Evolutionary conservation across 2,113 vertebrate species (phyloP).

Genomic region (Mus spicilegus): DNA sequence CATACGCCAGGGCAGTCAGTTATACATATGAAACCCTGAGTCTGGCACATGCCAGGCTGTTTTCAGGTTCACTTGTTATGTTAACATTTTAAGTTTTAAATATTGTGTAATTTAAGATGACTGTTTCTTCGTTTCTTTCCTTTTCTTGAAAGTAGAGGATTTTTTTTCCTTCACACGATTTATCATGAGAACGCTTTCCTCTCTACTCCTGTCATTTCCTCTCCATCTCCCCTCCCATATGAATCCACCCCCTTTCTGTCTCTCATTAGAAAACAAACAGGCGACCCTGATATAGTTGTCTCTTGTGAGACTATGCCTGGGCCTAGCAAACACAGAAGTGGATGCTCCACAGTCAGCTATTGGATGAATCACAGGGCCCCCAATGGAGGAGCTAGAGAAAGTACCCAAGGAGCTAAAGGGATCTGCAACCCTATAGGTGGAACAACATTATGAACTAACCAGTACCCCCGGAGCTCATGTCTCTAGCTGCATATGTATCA

Average conservation of each 20-base stretch:
- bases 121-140: not conserved
- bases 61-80: not conserved
- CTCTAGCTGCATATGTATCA: no score
- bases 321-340: no score
- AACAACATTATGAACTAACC: no score
- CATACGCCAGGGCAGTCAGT: not conserved
- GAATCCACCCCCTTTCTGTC: not conserved
- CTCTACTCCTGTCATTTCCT: not conserved
- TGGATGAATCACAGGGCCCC: no score
- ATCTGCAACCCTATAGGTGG: no score
- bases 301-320: no score
- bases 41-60: not conserved
- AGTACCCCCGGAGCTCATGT: no score
- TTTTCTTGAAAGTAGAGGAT: not conserved
- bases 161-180: not conserved
- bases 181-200: not conserved
- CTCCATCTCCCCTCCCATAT: not conserved
- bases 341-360: no score
- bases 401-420: no score
- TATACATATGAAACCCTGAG: not conserved
- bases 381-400: no score
- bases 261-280: not conserved
- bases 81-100: slow-evolving; percentile 40
- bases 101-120: not conserved
- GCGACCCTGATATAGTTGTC: no score